Conservation (phyloP, 1,140 invertebrate genomes). For the Sitodiplosis mosellana region DNA sequence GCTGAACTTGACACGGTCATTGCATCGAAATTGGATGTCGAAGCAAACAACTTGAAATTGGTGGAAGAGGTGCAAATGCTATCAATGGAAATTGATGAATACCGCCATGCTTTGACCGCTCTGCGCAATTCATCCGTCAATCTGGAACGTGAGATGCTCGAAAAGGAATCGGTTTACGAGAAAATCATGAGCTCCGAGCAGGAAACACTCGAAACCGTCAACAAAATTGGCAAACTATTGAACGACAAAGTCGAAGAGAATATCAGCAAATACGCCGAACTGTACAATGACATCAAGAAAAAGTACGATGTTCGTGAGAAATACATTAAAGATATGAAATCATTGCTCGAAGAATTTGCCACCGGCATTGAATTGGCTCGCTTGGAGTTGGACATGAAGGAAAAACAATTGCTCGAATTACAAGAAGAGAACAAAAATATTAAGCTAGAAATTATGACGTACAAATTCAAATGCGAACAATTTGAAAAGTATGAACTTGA, state of each 20-base stretch:
- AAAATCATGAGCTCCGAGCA: conserved; percentile 21
- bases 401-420: conserved; percentile 18
- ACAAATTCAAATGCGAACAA: conserved; percentile 13
- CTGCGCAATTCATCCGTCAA: conserved; percentile 16
- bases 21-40: conserved; percentile 24
- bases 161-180: conserved; percentile 23
- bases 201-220: conserved; percentile 25
- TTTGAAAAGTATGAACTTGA: conserved; percentile 2
- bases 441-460: conserved; percentile 22
- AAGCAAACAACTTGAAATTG: conserved; percentile 23
- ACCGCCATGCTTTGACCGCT: conserved; percentile 12
- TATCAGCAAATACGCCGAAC: conserved; percentile 18
- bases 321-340: conserved; percentile 24
- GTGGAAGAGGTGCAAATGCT: conserved; percentile 20
- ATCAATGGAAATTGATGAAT: conserved; percentile 20
- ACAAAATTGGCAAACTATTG: conserved; percentile 26
- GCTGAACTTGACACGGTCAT: conserved; percentile 26
- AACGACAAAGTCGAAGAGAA: conserved; percentile 24
- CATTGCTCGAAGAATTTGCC: conserved; percentile 22
- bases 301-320: conserved; percentile 22
- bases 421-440: conserved; percentile 22
- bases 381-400: conserved; percentile 22
- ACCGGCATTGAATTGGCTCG: conserved; percentile 22
- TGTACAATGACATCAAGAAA: conserved; percentile 19
- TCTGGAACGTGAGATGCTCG: conserved; percentile 21